Evolutionary conservation across 2,797 vertebrate species (phyloP), one percentile per base, ranked within the genome.

Genomic region (Rhinoraja longicauda): DNA sequence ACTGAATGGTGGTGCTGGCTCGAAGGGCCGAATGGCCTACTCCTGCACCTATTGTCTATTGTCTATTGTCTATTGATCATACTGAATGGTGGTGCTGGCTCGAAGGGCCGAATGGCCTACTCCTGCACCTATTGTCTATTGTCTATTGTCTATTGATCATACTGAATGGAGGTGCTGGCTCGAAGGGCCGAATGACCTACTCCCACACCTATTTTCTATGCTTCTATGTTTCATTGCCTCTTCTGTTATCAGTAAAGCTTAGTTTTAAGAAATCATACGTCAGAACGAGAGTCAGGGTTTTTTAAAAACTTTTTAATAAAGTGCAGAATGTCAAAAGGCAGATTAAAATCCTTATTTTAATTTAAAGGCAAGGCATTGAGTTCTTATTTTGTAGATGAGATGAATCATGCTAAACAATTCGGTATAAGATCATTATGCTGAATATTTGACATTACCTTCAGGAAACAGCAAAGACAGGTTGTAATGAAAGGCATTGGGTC

Each of bases 331-430:
- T 45, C 67, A 91, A 73, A 72, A 70, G 57, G 32, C 88, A 32
- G 64, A 45, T 90, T n/a, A 72, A 72, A 45, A 91, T 70, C 19
- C 24, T 72, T 72, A 90, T 72, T 67, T 70, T 62, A 19, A 45
- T 81, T 17, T 10, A 64, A 82, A 64, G 7, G 9, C 17, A 64
- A 64, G 29, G 62, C 59, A 64, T 19, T 21, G 29, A 62, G 17
- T 62, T 90, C 57, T 72, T 39, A 72, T 21, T 90, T 90, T 70
- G 17, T 72, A 64, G n/a, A 90, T 8, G 32, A 36, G 59, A 12
- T 70, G 62, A 67, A 32, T 90, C 86, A 67, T 90, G 62, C 62
- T 70, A 90, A 10, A 36, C n/a, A 59, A 90, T 90, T 72, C 86
- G 72, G 45, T 90, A 12, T 73, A 67, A 91, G 9, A 26, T 91